Base-by-base conservation (phyloP, 1,140 invertebrate species). In the Acromyrmex heyeri region DNA sequence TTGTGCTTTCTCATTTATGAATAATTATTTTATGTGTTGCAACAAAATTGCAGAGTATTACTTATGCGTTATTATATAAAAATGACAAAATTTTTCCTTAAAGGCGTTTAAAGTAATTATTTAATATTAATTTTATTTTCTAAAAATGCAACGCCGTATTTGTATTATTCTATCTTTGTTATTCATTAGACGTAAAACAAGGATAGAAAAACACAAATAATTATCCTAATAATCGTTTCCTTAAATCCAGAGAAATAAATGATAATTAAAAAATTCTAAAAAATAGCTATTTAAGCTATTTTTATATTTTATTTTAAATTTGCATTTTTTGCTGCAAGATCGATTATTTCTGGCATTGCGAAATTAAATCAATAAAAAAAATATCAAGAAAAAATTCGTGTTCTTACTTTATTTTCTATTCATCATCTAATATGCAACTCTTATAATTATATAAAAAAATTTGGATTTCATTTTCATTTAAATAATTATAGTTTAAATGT, bases 221-320 rank as follows among this genome's bases (percentile, higher is more conserved):
- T 44, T 44, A 10, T 44, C 1, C 38, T 12, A 44, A 44, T 44
- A 38, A 44, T 0, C 38, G 1, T 44, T 44, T 12, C 10, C 2
- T 1, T 10, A 44, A 44, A 44, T 44, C 2, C 38, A 44, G 10
- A 44, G 64, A 1, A 7, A 64, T 48, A 27, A 61, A 27, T 44
- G 18, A 0, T 3, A 27, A 64, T 30, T 24, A 4, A 34, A 14
- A 16, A 64, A 0, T n/a, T 38, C 0, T 69, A 24, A 48, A 69
- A 24, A 48, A 21, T 8, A 65, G 38, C 7, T 44, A 30, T 0
- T 50, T 50, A 10, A 44, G 8, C 38, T 44, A 44, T 4, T 78
- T 3, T 78, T 21, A 8, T 21, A n/a, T 77, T 78, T 79, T 67
- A 67, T 65, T 21, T 4, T 55, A 2, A 78, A 53, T 50, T 64